Conservation (phyloP, 2,888 invertebrate species). For the Augiades crinisus region DNA sequence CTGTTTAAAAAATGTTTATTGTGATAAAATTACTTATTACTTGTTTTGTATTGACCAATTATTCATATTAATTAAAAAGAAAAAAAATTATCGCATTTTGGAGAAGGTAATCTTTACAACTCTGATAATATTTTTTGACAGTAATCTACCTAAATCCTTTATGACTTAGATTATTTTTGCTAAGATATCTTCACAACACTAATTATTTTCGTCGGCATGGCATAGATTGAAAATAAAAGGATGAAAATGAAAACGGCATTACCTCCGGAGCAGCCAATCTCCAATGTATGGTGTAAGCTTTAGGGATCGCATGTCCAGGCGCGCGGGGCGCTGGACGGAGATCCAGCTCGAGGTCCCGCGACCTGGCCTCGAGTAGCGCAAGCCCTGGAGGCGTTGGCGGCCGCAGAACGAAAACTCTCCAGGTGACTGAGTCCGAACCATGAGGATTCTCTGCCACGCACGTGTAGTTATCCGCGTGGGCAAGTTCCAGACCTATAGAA, state of each 20-base stretch:
- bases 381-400: conserved; percentile 86
- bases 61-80: too few species aligned
- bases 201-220: too few species aligned
- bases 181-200: too few species aligned
- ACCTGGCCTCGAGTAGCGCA: conserved; percentile 75
- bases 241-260: conserved; percentile 51
- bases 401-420: conserved; percentile 88
- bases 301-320: conserved; percentile 68
- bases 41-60: too few species aligned
- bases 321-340: conserved; percentile 57
- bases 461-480: conserved; percentile 89
- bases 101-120: too few species aligned
- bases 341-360: conserved; percentile 68
- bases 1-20: too few species aligned
- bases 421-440: conserved; percentile 91
- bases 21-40: too few species aligned
- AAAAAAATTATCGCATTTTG: too few species aligned
- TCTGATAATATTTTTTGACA: too few species aligned
- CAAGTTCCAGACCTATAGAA: conserved; percentile 83
- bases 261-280: conserved; percentile 87
- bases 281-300: conserved; percentile 85
- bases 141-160: too few species aligned
- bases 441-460: conserved; percentile 91
- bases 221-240: too few species aligned
- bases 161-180: too few species aligned